These are phyloP conservation scores for Bellardia bayeri DNA, from an alignment of 2,888 invertebrate species.

Conservation along the genomic window DNA sequence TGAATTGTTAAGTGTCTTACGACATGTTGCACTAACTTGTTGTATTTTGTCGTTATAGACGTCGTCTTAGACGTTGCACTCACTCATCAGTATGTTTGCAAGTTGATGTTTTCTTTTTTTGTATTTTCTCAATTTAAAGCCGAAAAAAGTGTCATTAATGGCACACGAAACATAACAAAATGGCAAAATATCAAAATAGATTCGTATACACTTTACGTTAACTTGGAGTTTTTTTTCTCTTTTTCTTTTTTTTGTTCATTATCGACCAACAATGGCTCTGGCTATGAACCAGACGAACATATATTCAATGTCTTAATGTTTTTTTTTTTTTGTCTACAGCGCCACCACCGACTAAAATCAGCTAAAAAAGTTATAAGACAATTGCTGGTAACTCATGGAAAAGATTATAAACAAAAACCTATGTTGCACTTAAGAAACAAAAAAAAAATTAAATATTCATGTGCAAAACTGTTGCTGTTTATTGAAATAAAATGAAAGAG, in stretches of 20 bases:
- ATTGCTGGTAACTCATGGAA: conserved; percentile 59
- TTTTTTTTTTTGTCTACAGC: conserved; percentile 62
- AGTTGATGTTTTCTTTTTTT: conserved; percentile 29
- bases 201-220: background rate
- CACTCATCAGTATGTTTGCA: conserved; percentile 55
- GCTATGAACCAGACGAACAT: conserved; percentile 74
- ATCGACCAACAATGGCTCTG: conserved; percentile 71
- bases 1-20: conserved; percentile 81
- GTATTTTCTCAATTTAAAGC: conserved; percentile 34
- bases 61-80: conserved; percentile 40
- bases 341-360: conserved; percentile 47
- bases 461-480: conserved; percentile 45
- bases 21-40: conserved; percentile 74
- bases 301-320: conserved; percentile 67
- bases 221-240: background rate
- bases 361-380: conserved; percentile 24
- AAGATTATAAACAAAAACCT: conserved; percentile 42
- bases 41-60: conserved; percentile 43
- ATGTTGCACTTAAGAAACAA: conserved; percentile 43
- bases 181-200: conserved; percentile 49
- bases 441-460: conserved; percentile 51
- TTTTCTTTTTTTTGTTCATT: conserved; percentile 20
- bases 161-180: conserved; percentile 74
- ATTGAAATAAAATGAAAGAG: background rate
- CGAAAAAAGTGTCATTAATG: conserved; percentile 76